These are phyloP conservation scores for Enteromius thamalakanensis DNA, from an alignment of 2,797 vertebrate genomes.

Conservation along the genomic window DNA sequence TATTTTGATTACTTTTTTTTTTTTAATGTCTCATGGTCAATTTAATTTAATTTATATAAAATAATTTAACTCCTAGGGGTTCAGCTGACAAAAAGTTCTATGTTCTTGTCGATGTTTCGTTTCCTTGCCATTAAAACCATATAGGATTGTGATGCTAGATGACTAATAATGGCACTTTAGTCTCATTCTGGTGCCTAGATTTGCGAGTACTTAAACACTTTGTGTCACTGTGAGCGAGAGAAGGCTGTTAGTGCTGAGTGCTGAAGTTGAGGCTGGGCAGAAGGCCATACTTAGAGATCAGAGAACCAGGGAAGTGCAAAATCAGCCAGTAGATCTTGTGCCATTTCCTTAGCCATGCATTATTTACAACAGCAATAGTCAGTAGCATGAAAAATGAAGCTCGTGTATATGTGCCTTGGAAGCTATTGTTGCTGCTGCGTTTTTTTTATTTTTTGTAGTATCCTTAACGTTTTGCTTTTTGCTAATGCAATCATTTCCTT, in stretches of 20 bases:
- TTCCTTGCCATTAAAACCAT: not conserved
- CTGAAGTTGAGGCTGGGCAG: slow-evolving; percentile 31
- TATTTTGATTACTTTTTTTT: not conserved
- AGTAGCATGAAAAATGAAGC: slow-evolving; percentile 59
- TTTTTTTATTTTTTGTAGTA: not conserved
- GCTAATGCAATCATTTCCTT: slow-evolving; percentile 18
- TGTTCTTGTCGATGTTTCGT: not conserved
- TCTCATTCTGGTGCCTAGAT: slow-evolving; percentile 9
- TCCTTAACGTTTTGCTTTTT: slow-evolving; percentile 1
- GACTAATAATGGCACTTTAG: not conserved
- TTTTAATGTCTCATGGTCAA: not conserved
- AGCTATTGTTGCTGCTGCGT: slow-evolving; percentile 10
- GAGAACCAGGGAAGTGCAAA: slow-evolving; percentile 45
- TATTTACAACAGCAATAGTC: slow-evolving; percentile 52
- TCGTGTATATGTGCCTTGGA: slow-evolving; percentile 18
- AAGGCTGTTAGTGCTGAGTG: slow-evolving; percentile 26
- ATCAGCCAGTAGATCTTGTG: slow-evolving; percentile 54
- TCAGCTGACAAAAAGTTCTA: not conserved
- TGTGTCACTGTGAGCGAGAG: slow-evolving; percentile 31
- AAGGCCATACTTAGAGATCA: slow-evolving; percentile 38
- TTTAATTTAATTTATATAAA: not conserved
- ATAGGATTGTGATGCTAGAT: slow-evolving; percentile 13
- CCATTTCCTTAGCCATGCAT: slow-evolving; percentile 50
- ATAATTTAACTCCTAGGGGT: not conserved
- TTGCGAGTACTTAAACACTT: slow-evolving; percentile 19